phyloP scores from a whole-genome alignment of 2,113 vertebrate genomes.

The Mormyrus lacerda region DNA sequence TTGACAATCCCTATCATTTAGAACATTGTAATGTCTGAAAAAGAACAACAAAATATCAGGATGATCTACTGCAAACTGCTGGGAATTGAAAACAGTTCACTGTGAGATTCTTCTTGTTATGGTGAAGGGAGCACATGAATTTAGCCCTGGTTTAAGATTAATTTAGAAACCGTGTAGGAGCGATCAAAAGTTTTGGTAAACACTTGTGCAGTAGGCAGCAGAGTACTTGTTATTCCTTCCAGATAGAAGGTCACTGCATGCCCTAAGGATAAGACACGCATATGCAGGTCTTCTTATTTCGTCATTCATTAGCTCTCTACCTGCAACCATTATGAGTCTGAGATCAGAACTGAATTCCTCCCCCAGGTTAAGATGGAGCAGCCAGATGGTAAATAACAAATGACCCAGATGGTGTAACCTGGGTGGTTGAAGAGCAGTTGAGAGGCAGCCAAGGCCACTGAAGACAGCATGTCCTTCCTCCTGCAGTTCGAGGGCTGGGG shows the following conservation, averaged over 20 bases:
- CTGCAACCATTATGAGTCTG: background rate
- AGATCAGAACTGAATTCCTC: background rate
- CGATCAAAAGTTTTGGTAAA: background rate
- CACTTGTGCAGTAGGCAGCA: background rate
- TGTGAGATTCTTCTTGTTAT: background rate
- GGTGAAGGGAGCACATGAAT: background rate
- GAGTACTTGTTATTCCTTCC: background rate
- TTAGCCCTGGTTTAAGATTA: background rate
- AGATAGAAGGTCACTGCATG: background rate
- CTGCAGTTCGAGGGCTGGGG: background rate
- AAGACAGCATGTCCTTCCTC: background rate
- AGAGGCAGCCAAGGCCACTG: background rate
- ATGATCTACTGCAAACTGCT: background rate
- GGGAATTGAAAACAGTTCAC: background rate
- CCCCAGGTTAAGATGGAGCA: background rate
- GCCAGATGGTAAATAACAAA: background rate
- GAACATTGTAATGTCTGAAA: background rate
- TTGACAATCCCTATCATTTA: background rate
- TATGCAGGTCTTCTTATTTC: background rate
- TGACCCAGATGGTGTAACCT: background rate
- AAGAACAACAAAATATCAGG: background rate
- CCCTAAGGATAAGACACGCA: background rate
- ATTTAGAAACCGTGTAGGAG: background rate
- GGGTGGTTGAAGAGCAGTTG: background rate
- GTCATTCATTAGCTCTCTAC: background rate